Conservation (phyloP, 37 sponge, comb jelly and placozoan species). For the Corticium candelabrum region DNA sequence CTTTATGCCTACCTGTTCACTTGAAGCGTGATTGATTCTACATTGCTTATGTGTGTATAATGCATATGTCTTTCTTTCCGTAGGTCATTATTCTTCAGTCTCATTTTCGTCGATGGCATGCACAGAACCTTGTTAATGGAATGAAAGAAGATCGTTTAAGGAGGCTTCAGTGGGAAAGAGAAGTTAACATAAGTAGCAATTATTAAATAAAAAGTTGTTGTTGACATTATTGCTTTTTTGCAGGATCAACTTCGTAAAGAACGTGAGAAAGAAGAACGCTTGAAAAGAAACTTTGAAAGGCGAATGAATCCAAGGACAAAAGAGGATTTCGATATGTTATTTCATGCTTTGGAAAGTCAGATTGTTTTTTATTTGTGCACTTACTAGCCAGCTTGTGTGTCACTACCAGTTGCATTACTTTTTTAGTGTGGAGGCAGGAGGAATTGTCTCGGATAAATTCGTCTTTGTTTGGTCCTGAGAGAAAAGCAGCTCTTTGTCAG, state of each 20-base stretch:
- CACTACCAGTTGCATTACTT: no score
- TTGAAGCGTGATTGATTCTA: no score
- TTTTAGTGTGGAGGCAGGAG: constrained; percentile 75
- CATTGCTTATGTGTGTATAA: no score
- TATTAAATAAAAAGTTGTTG: neutral
- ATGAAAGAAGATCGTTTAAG: constrained; percentile 37
- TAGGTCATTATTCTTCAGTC: constrained; percentile 77
- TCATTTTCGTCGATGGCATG: constrained; percentile 73
- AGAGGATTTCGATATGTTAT: constrained; percentile 89
- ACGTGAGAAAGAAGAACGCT: constrained; percentile 57
- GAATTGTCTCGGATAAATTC: constrained; percentile 64
- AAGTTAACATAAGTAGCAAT: neutral
- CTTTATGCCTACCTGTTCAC: no score
- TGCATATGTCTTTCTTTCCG: no score
- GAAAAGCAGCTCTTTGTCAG: constrained; percentile 85
- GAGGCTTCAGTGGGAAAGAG: constrained; percentile 53
- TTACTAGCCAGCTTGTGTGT: no score
- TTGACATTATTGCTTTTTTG: neutral
- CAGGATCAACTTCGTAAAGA: constrained; percentile 34
- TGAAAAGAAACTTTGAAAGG: constrained; percentile 67
- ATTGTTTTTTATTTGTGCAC: constrained; percentile 2
- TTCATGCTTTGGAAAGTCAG: constrained; percentile 82
- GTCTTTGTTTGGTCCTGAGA: constrained; percentile 62
- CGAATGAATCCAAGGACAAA: constrained; percentile 73
- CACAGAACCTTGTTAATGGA: constrained; percentile 42